phyloP scores from a whole-genome alignment of 2,113 vertebrate genomes.

The Myrmophylax atrothorax region DNA sequence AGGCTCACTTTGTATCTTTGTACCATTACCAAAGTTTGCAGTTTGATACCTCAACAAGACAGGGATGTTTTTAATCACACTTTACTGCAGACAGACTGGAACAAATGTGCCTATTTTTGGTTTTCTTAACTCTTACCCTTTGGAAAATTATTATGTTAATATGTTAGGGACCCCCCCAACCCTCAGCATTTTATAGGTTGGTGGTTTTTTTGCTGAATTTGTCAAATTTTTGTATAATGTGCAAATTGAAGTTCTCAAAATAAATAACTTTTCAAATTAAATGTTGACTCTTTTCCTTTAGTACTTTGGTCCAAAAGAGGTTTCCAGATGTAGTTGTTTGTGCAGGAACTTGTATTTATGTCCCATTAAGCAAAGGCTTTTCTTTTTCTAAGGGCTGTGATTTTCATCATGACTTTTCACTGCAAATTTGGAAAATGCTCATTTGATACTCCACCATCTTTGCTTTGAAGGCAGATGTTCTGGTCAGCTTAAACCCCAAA shows the following conservation, averaged over 20 bases:
- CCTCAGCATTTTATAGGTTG: constrained; percentile 34
- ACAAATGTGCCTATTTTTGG: constrained; percentile 28
- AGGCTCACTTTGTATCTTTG: constrained; percentile 19
- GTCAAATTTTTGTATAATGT: constrained; percentile 70
- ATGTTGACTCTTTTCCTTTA: background rate
- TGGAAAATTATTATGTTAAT: constrained; percentile 66
- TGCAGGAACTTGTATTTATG: background rate
- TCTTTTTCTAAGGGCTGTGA: background rate
- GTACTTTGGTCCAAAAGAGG: background rate
- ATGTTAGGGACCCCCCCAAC: constrained; percentile 31
- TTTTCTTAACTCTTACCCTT: constrained; percentile 11
- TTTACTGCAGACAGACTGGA: constrained; percentile 71
- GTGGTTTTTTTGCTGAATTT: constrained; percentile 51
- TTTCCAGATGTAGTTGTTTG: background rate
- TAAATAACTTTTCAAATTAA: constrained; percentile 74
- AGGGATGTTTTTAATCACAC: constrained; percentile 59
- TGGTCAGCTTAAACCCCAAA: background rate
- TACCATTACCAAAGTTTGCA: constrained; percentile 71
- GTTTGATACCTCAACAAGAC: constrained; percentile 73
- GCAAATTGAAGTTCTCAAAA: constrained; percentile 73
- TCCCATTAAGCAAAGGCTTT: background rate
- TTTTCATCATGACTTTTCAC: background rate
- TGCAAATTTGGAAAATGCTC: background rate
- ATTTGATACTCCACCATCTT: background rate
- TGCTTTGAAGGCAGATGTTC: background rate